A percentile compares a stretch with the other conserved stretches of the same genome.
Conservation (phyloP, 2,113 vertebrate genomes). For the Thryonomys swinderianus region DNA sequence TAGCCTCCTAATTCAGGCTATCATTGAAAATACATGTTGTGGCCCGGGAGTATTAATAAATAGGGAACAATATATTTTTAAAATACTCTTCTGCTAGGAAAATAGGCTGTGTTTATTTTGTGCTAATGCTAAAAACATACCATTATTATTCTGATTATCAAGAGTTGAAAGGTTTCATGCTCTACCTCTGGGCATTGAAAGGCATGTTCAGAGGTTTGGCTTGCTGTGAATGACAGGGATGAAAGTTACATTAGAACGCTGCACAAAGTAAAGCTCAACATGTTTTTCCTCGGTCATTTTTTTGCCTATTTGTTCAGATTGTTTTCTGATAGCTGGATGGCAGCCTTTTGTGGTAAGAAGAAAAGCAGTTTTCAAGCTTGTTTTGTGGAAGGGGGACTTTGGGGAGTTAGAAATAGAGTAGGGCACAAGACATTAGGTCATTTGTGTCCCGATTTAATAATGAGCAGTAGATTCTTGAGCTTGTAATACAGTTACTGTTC, state of each 20-base stretch:
- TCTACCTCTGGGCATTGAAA: background rate
- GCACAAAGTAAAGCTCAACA: background rate
- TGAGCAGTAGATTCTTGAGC: constrained; percentile 13
- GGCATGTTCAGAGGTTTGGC: background rate
- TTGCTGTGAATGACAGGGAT: background rate
- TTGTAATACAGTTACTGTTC: background rate
- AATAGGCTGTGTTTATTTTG: background rate
- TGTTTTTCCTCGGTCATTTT: background rate
- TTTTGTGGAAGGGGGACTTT: background rate
- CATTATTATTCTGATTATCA: background rate
- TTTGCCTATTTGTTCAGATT: constrained; percentile 9
- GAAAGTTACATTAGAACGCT: background rate
- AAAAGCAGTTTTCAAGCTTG: background rate
- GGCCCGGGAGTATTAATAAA: constrained; percentile 13
- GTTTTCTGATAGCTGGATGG: background rate
- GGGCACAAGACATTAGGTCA: background rate
- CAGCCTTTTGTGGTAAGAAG: background rate
- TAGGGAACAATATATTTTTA: background rate
- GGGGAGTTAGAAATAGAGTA: background rate
- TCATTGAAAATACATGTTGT: constrained; percentile 2
- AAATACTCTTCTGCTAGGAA: constrained; percentile 6
- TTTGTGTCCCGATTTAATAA: constrained; percentile 27
- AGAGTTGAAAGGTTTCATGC: background rate
- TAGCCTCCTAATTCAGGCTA: background rate
- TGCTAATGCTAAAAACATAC: background rate